A percentile compares a stretch with the other conserved stretches of the same genome.
Conservation (phyloP, 2,113 vertebrate genomes). For the Ictalurus furcatus region DNA sequence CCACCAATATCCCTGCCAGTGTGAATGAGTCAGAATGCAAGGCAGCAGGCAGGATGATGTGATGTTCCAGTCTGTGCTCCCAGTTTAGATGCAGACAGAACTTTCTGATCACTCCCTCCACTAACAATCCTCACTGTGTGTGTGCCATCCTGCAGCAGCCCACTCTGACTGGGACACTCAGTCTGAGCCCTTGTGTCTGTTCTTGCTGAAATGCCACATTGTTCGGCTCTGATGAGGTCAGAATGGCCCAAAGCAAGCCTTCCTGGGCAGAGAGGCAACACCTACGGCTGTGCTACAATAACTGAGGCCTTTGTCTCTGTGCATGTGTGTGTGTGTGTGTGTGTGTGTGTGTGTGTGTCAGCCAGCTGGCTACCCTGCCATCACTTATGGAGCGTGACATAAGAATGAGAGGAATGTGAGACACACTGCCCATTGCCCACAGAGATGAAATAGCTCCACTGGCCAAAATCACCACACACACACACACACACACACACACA, state of each 20-base stretch:
- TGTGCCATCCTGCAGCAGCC: slow-evolving; percentile 9
- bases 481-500: neutral
- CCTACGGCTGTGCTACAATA: slow-evolving; percentile 59
- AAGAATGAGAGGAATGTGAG: slow-evolving; percentile 46
- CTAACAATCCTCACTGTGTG: slow-evolving; percentile 26
- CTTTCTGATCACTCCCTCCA: slow-evolving; percentile 18
- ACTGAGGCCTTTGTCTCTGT: slow-evolving; percentile 54
- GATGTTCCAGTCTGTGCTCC: slow-evolving; percentile 49
- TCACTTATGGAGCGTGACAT: slow-evolving; percentile 41
- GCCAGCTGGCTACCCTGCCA: slow-evolving; percentile 9
- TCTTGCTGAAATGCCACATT: slow-evolving; percentile 54
- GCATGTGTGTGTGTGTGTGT: slow-evolving; percentile 23
- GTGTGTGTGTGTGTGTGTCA: slow-evolving; percentile 4
- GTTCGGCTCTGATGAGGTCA: slow-evolving; percentile 59
- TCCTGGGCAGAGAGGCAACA: slow-evolving; percentile 64
- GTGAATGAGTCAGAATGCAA: slow-evolving; percentile 26
- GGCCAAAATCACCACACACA: neutral
- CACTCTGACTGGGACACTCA: slow-evolving; percentile 53
- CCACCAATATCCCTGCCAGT: neutral
- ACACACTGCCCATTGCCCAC: slow-evolving; percentile 31
- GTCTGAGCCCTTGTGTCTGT: slow-evolving; percentile 59
- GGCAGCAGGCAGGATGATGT: slow-evolving; percentile 49
- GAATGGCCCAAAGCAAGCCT: slow-evolving; percentile 49
- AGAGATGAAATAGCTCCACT: slow-evolving; percentile 18
- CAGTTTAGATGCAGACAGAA: slow-evolving; percentile 8